Evolutionary conservation across 1,140 invertebrate genomes (phyloP), one percentile per base, ranked within the genome.

Genomic region (Schmidtea mediterranea): DNA sequence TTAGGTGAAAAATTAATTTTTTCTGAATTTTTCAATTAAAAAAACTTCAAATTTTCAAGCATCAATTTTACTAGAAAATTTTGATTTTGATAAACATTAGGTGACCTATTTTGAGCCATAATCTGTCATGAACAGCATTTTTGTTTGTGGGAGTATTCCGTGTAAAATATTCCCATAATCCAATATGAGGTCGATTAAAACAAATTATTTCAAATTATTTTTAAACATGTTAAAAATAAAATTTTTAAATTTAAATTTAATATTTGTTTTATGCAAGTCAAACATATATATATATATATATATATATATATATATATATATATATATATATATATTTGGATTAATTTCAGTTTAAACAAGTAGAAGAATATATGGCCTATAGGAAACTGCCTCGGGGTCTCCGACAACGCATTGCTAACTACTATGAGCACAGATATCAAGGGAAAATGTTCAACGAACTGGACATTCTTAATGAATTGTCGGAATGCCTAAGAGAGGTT

Each of bases 371-470:
- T 65, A 94, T 94, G 87, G 82, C 83, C 55, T 90, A 89, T 61
- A 73, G 89, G 54, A 94, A 94, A 64, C 68, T 95, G 57, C 87
- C 87, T 36, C 71, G 84, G 43, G 81, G 84, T 65, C 80, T 94
- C 74, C 73, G 89, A 52, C 82, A 86, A 59, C 71, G 82, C 56
- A 94, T 95, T 55, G 86, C 83, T 12, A 87, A 94, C n/a, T n/a
- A n/a, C n/a, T n/a, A n/a, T n/a, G n/a, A n/a, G n/a, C n/a, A n/a
- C n/a, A n/a, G n/a, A n/a, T n/a, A n/a, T n/a, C n/a, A n/a, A n/a
- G n/a, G n/a, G n/a, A n/a, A n/a, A n/a, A n/a, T n/a, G n/a, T n/a
- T 95, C 72, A 83, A 95, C 65, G 89, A 95, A 66, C 83, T 90
- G 59, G 74, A 78, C 54, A 95, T 95, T 58, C 73, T 94, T 51